Conservation (phyloP, 2,888 invertebrate genomes). For the Charanyca ferruginea region DNA sequence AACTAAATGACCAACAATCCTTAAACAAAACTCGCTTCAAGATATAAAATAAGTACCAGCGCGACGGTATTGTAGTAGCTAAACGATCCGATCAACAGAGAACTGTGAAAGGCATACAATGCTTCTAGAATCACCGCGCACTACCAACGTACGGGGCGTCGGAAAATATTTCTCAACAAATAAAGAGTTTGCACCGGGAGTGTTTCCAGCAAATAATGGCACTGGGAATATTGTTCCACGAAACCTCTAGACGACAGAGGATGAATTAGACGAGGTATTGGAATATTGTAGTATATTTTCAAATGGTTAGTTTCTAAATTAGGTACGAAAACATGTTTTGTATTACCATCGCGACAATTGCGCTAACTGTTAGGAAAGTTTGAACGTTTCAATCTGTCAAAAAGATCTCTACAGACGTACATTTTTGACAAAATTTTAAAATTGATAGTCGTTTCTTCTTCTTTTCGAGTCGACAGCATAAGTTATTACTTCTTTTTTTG, state of each 20-base stretch:
- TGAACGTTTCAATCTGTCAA: no score
- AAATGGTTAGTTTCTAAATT: no score
- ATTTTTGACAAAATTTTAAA: no score
- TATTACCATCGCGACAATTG: no score
- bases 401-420: no score
- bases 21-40: background rate
- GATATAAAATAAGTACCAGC: background rate
- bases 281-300: no score
- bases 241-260: constrained; percentile 4
- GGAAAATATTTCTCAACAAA: constrained; percentile 50
- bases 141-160: constrained; percentile 8
- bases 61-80: background rate
- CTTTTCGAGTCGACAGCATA: no score
- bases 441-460: no score
- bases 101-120: constrained; percentile 40
- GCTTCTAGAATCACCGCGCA: constrained; percentile 25
- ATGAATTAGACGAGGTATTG: constrained; percentile 20
- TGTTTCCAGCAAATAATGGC: constrained; percentile 50
- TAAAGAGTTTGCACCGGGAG: constrained; percentile 45
- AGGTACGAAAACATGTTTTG: no score
- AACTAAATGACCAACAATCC: constrained; percentile 3
- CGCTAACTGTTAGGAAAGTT: no score
- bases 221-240: constrained; percentile 37
- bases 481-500: no score
- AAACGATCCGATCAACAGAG: constrained; percentile 36